Conservation (phyloP, 2,888 invertebrate species). For the Phytoseiulus persimilis region DNA sequence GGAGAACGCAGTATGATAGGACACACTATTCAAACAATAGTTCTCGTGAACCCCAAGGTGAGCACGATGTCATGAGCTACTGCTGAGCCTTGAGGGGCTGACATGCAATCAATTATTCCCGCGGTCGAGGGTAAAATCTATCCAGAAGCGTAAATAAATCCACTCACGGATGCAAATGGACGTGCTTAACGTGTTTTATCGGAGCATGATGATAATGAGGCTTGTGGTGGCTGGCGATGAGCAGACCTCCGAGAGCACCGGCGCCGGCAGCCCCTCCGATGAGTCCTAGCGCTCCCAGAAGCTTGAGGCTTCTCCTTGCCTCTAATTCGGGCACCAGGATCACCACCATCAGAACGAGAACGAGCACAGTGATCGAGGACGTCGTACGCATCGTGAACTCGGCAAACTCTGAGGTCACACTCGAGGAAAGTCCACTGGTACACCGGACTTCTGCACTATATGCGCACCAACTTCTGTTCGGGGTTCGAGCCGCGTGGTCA, state of each 20-base stretch:
- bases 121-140: background rate
- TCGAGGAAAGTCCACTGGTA: background rate
- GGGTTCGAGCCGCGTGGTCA: background rate
- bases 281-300: background rate
- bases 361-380: background rate
- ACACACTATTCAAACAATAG: too few species aligned
- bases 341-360: background rate
- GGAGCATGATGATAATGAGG: background rate
- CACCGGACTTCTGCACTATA: background rate
- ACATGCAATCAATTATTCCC: background rate
- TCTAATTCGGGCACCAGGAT: background rate
- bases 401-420: background rate
- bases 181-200: conserved; percentile 12
- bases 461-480: background rate
- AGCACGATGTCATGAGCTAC: background rate
- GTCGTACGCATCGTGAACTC: background rate
- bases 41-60: too few species aligned
- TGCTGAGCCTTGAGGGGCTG: background rate
- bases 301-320: background rate
- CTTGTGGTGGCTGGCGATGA: background rate
- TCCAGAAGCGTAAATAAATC: background rate
- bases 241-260: background rate
- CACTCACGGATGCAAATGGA: conserved; percentile 34
- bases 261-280: conserved; percentile 20
- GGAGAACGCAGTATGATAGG: too few species aligned